phyloP scores from a whole-genome alignment of 2,797 vertebrate genomes.

The Salmo trutta region DNA sequence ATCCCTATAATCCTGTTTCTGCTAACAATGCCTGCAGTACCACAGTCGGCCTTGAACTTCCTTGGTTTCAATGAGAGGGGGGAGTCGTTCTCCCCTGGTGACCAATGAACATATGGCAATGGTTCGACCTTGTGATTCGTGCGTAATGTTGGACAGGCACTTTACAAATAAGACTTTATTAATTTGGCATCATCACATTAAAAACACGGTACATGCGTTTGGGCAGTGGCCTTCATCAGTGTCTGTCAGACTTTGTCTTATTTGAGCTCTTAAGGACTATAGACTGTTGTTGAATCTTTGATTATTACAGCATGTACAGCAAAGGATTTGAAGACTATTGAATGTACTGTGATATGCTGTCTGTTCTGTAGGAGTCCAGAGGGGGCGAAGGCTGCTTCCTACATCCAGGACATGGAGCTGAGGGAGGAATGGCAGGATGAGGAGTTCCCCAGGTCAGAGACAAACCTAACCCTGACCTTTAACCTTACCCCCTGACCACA shows the following conservation, averaged over 20 bases:
- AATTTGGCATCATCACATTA: neutral
- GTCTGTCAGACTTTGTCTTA: neutral
- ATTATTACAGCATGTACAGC: neutral
- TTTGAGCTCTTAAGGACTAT: neutral
- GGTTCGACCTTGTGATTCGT: neutral
- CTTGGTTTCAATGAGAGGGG: too few species aligned
- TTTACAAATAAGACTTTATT: neutral
- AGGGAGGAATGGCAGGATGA: slow-evolving; percentile 79
- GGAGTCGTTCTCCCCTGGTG: neutral
- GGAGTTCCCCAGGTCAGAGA: slow-evolving; percentile 73
- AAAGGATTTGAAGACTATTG: neutral
- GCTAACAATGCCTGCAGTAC: too few species aligned
- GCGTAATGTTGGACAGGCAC: neutral
- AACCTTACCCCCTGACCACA: too few species aligned
- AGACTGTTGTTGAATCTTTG: neutral
- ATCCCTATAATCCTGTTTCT: too few species aligned
- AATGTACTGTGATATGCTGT: neutral
- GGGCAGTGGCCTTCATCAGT: neutral
- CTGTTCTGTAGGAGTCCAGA: slow-evolving; percentile 41
- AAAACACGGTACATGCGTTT: neutral
- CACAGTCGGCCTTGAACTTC: too few species aligned
- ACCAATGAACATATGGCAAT: neutral
- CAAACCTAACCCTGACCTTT: neutral
- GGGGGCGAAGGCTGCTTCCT: slow-evolving; percentile 14
- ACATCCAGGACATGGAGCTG: slow-evolving; percentile 72